Percentiles rank a stretch among this genome's conserved stretches.
Conservation (phyloP, 2,113 vertebrate species). For the Cyprinodon brontotheroides region DNA sequence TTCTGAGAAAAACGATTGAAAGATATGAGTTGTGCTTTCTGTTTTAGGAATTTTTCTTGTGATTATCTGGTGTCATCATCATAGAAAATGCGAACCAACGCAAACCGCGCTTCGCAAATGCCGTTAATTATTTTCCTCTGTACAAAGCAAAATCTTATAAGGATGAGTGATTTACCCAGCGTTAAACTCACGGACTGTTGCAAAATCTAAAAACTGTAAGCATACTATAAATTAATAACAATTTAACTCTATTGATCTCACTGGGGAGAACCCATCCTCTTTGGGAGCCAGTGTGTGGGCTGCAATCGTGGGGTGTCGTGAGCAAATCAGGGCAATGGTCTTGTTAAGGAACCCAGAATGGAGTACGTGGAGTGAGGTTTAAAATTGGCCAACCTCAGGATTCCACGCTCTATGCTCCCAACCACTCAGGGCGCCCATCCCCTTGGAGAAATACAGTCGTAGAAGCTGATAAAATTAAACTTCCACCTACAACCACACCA, state of each 20-base stretch:
- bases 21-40: neutral
- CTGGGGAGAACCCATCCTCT: no score
- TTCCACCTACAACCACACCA: neutral
- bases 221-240: no score
- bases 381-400: no score
- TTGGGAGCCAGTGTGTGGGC: no score
- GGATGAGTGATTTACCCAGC: neutral
- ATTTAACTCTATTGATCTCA: no score
- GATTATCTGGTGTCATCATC: neutral
- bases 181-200: neutral
- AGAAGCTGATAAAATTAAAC: neutral
- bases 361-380: no score
- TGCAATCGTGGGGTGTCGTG: no score
- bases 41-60: slow-evolving; percentile 7
- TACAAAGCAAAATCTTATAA: neutral
- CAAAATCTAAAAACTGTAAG: neutral
- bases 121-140: neutral
- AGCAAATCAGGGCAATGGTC: no score
- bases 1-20: neutral
- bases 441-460: neutral
- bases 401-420: no score
- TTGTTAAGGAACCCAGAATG: no score
- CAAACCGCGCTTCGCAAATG: neutral
- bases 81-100: slow-evolving; percentile 5
- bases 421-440: no score